Percentiles rank a stretch among this genome's conserved stretches.
Conservation (phyloP, 2,888 invertebrate species). For the Dendrolimus houi region DNA sequence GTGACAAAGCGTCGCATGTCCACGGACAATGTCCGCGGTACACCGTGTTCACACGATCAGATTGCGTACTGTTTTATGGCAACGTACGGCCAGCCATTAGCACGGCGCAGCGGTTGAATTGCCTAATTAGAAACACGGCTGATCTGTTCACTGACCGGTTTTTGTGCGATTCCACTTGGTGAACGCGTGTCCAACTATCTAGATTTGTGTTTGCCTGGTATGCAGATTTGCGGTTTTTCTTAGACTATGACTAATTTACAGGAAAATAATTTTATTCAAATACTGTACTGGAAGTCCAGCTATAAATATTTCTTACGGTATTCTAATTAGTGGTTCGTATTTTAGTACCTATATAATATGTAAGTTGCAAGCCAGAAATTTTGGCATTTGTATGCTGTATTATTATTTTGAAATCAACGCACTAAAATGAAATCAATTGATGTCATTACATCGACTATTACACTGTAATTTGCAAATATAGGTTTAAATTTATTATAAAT, state of each 20-base stretch:
- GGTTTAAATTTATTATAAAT: too few relatives aligned
- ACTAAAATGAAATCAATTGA: too few relatives aligned
- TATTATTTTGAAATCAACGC: too few relatives aligned
- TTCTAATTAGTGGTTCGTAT: too few relatives aligned
- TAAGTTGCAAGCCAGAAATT: too few relatives aligned
- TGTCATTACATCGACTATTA: too few relatives aligned
- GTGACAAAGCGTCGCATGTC: conserved; percentile 73
- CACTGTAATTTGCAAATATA: too few relatives aligned
- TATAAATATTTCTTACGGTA: too few relatives aligned
- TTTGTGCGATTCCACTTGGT: conserved; percentile 20
- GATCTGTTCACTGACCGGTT: conserved; percentile 38
- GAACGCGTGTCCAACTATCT: conserved; percentile 28
- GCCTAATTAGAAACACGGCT: conserved; percentile 70
- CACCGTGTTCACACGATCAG: conserved; percentile 71
- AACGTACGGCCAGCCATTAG: conserved; percentile 58
- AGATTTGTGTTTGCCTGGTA: conserved; percentile 20
- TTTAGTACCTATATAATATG: too few relatives aligned
- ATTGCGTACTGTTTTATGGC: conserved; percentile 62
- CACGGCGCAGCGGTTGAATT: conserved; percentile 53
- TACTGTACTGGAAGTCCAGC: background rate
- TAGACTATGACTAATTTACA: background rate
- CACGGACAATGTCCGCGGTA: conserved; percentile 51
- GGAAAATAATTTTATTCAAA: background rate
- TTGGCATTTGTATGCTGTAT: too few relatives aligned
- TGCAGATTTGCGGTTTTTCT: background rate